Evolutionary conservation across 2,888 invertebrate species (phyloP).

Genomic region (Scaptomyza polygonia): DNA sequence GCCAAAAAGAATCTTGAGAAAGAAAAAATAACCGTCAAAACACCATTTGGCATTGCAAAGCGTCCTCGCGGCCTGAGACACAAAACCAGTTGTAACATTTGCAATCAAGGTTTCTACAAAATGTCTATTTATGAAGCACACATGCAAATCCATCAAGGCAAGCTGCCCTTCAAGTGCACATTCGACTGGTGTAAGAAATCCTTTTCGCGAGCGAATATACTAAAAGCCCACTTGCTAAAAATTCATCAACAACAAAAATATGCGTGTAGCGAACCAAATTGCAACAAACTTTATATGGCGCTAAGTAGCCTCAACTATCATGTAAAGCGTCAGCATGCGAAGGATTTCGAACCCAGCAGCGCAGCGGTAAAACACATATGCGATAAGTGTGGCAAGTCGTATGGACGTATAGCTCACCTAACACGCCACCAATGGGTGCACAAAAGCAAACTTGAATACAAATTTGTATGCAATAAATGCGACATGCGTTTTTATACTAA

Average conservation of each 20-base stretch:
- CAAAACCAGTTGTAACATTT: conserved; percentile 51
- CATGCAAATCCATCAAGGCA: conserved; percentile 54
- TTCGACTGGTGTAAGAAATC: conserved; percentile 43
- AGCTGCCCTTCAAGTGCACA: conserved; percentile 54
- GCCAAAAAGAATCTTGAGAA: conserved; percentile 28
- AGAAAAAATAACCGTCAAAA: conserved; percentile 29
- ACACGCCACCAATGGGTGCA: conserved; percentile 63
- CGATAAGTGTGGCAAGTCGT: conserved; percentile 77
- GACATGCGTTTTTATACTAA: conserved; percentile 63
- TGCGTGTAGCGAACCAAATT: conserved; percentile 36
- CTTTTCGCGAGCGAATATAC: conserved; percentile 50
- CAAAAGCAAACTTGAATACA: conserved; percentile 25
- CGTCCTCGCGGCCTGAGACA: conserved; percentile 30
- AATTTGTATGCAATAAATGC: conserved; percentile 44
- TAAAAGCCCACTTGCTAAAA: conserved; percentile 45
- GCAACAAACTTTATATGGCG: conserved; percentile 61
- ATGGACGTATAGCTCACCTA: conserved; percentile 53
- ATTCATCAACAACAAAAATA: conserved; percentile 36
- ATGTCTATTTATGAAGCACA: conserved; percentile 60
- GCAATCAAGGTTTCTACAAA: conserved; percentile 64
- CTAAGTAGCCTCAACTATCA: conserved; percentile 65
- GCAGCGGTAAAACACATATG: conserved; percentile 50
- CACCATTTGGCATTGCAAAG: background rate
- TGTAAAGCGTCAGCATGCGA: conserved; percentile 32
- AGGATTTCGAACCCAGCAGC: background rate